A percentile compares a stretch with the other conserved stretches of the same genome.
phyloP scores from a whole-genome alignment of 2,888 invertebrate species.

The Machimus atricapillus region DNA sequence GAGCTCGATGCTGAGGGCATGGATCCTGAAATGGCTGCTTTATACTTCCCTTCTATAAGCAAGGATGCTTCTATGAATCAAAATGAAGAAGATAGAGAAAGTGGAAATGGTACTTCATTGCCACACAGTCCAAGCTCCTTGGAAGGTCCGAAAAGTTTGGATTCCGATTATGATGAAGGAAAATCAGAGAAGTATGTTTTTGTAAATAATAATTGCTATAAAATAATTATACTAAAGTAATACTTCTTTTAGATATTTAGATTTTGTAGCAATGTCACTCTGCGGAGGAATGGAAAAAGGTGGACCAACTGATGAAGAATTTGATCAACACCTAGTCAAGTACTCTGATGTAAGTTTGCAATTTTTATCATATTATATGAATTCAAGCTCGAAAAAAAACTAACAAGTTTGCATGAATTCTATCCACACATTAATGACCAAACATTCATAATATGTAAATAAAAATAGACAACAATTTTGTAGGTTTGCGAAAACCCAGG shows the following conservation, averaged over 20 bases:
- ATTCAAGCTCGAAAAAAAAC: not conserved
- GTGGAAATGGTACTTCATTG: slow-evolving; percentile 94
- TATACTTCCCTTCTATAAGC: slow-evolving; percentile 76
- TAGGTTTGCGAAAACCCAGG: slow-evolving; percentile 74
- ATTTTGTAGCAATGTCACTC: slow-evolving; percentile 77
- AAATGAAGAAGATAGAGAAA: slow-evolving; percentile 91
- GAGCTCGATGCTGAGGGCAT: slow-evolving; percentile 88
- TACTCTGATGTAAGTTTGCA: slow-evolving; percentile 63
- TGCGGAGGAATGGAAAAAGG: slow-evolving; percentile 74
- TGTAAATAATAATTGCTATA: not conserved
- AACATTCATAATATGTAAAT: slow-evolving; percentile 38
- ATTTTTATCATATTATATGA: not conserved
- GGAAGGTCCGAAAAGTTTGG: slow-evolving; percentile 80
- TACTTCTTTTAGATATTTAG: slow-evolving; percentile 59
- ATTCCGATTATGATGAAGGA: slow-evolving; percentile 84
- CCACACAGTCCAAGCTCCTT: slow-evolving; percentile 93
- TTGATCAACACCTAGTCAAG: slow-evolving; percentile 67
- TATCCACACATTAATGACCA: not conserved
- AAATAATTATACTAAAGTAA: not conserved
- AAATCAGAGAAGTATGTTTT: slow-evolving; percentile 66
- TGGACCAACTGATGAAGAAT: slow-evolving; percentile 69
- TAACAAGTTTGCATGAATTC: not conserved
- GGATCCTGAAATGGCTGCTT: slow-evolving; percentile 89
- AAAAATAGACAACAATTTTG: slow-evolving; percentile 30
- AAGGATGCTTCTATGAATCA: slow-evolving; percentile 43